These are phyloP conservation scores for Phalacrocorax pelagicus DNA, from an alignment of 2,113 vertebrate species.

Conservation along the genomic window DNA sequence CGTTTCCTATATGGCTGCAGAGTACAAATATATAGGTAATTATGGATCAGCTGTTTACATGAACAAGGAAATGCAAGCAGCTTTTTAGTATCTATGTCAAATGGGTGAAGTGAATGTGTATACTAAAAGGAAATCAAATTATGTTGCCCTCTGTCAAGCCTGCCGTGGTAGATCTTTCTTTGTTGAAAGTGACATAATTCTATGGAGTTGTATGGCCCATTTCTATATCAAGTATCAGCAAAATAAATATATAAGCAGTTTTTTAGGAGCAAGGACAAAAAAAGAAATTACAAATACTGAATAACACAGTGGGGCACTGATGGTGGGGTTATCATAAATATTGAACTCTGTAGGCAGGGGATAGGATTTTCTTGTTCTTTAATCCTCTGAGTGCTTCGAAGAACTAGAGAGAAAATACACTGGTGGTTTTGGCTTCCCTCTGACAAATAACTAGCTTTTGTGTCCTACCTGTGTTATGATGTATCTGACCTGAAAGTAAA, in stretches of 20 bases:
- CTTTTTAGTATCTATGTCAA: not conserved
- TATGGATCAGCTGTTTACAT: not conserved
- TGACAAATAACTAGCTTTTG: not conserved
- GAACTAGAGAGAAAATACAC: not conserved
- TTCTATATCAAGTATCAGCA: not conserved
- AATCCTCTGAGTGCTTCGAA: not conserved
- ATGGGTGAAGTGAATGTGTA: not conserved
- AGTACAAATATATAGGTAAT: not conserved
- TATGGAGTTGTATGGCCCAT: not conserved
- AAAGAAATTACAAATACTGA: not conserved
- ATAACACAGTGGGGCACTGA: not conserved
- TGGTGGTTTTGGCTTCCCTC: not conserved
- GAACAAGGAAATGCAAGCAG: not conserved
- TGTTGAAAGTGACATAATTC: not conserved
- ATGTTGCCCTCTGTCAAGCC: not conserved
- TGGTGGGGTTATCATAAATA: not conserved
- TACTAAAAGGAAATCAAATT: not conserved
- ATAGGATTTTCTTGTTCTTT: not conserved
- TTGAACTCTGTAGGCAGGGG: not conserved
- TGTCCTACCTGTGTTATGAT: fast-evolving
- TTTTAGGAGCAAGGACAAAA: not conserved
- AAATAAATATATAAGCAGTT: not conserved
- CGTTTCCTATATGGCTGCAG: not conserved
- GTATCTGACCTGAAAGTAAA: not conserved
- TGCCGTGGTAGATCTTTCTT: not conserved